phyloP scores from a whole-genome alignment of 2,888 invertebrate species.

The Ypsolopha scabrella region DNA sequence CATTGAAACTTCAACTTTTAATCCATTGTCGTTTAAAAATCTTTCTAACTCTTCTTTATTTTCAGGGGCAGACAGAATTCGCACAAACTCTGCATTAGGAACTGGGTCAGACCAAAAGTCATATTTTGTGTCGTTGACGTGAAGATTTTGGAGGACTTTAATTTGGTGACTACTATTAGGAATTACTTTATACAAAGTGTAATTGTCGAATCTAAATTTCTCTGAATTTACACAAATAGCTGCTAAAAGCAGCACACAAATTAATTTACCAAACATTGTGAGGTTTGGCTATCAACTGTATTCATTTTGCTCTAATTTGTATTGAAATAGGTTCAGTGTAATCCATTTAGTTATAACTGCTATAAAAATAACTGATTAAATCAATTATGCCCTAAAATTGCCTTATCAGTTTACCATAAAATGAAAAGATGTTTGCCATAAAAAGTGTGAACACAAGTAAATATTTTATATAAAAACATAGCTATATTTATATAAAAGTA shows the following conservation, averaged over 20 bases:
- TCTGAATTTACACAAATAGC: not conserved
- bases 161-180: slow-evolving; percentile 32
- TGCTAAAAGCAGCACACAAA: not conserved
- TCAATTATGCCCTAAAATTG: too few relatives aligned
- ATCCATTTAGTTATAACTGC: too few relatives aligned
- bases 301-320: too few relatives aligned
- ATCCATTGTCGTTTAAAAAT: slow-evolving; percentile 15
- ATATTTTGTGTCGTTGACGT: slow-evolving; percentile 12
- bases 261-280: not conserved
- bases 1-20: slow-evolving; percentile 23
- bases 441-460: too few relatives aligned
- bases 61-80: slow-evolving; percentile 37
- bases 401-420: too few relatives aligned
- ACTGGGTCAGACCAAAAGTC: slow-evolving; percentile 11
- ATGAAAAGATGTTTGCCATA: too few relatives aligned
- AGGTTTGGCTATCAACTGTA: too few relatives aligned
- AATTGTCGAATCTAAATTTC: slow-evolving; percentile 24
- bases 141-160: slow-evolving; percentile 18
- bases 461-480: too few relatives aligned
- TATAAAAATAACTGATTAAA: too few relatives aligned
- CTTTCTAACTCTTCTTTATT: slow-evolving; percentile 21
- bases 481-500: too few relatives aligned
- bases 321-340: too few relatives aligned
- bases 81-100: slow-evolving; percentile 13
- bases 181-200: slow-evolving; percentile 39